Percentiles rank a stretch among this genome's conserved stretches.
phyloP scores from a whole-genome alignment of 2,797 vertebrate species.

The Pogoniulus pusillus region DNA sequence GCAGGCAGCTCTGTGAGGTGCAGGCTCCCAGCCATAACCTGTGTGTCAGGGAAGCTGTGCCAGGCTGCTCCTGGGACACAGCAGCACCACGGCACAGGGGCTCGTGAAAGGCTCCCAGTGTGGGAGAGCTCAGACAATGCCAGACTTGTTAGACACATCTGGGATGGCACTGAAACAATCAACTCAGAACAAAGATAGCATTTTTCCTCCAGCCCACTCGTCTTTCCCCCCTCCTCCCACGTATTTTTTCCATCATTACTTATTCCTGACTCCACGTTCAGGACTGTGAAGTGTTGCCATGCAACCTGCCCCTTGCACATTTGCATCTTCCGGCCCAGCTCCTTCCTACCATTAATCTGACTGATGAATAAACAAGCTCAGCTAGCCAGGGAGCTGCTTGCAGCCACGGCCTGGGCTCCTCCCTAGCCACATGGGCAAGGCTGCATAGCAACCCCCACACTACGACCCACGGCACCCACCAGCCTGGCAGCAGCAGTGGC shows the following conservation, averaged over 20 bases:
- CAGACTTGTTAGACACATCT: conserved; percentile 39
- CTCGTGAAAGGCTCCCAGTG: conserved; percentile 1
- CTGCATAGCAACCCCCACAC: neutral
- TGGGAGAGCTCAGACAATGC: conserved; percentile 5
- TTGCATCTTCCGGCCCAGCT: neutral
- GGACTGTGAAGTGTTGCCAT: neutral
- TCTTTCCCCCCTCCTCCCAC: neutral
- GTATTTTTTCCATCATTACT: conserved; percentile 29
- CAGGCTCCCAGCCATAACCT: neutral
- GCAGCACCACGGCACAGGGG: neutral
- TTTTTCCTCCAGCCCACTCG: conserved; percentile 5
- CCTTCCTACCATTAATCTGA: neutral
- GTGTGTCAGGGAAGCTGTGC: neutral
- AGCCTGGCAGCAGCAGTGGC: neutral
- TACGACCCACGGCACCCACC: fast-evolving
- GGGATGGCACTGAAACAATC: conserved; percentile 26
- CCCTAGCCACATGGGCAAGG: fast-evolving
- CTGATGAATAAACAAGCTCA: neutral
- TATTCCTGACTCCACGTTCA: neutral
- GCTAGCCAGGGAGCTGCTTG: neutral
- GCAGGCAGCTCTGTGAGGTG: neutral
- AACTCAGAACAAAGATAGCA: conserved; percentile 25
- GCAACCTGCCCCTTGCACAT: neutral
- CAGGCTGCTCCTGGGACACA: neutral
- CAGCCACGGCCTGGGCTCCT: neutral